Evolutionary conservation across 2,888 invertebrate species (phyloP).

Genomic region (Polyploca ridens): DNA sequence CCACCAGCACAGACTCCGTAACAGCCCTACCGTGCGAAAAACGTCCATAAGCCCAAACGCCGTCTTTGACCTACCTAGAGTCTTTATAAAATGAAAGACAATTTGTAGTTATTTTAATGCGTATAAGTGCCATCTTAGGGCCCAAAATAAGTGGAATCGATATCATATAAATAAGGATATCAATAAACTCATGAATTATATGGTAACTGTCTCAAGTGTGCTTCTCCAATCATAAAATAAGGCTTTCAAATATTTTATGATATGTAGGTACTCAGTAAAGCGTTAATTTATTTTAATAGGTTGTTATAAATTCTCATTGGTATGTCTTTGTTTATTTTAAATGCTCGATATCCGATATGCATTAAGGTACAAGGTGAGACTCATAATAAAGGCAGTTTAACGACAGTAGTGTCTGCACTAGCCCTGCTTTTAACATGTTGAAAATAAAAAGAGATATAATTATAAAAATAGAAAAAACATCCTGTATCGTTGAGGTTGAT

Average conservation of each 20-base stretch:
- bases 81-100: no score
- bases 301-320: slow-evolving; percentile 32
- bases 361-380: slow-evolving; percentile 39
- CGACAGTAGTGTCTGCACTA: slow-evolving; percentile 17
- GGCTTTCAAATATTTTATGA: not conserved
- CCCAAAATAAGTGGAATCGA: no score
- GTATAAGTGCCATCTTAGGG: no score
- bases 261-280: slow-evolving; percentile 17
- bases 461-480: not conserved
- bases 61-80: no score
- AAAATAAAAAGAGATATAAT: not conserved
- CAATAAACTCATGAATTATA: not conserved
- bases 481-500: not conserved
- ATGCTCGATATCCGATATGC: slow-evolving; percentile 34
- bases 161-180: no score
- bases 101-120: no score
- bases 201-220: not conserved
- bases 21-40: no score
- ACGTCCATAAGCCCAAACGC: no score
- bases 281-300: slow-evolving; percentile 37
- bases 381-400: slow-evolving; percentile 39
- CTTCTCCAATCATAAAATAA: not conserved
- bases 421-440: slow-evolving; percentile 2
- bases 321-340: slow-evolving; percentile 37
- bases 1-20: no score